A percentile compares a stretch with the other conserved stretches of the same genome.
Evolutionary conservation across 92 coral and sea anemone genomes (phyloP).

Genomic region (Micromussa lordhowensis): DNA sequence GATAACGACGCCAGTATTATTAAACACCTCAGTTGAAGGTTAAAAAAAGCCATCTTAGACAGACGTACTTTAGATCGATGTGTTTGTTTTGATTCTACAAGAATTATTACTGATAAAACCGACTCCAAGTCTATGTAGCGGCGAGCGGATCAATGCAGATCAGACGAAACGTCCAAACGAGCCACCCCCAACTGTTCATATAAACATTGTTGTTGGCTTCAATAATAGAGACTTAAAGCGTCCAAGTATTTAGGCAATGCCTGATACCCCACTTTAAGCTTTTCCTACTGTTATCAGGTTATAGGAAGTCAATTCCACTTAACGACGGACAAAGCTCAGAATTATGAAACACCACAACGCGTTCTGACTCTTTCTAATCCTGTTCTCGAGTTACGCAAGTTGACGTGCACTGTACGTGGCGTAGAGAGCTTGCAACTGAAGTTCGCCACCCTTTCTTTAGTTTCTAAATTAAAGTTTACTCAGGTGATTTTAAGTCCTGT

Average conservation of each 20-base stretch:
- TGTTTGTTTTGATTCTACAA: conserved; percentile 10
- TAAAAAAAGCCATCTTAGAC: neutral
- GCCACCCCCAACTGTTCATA: neutral
- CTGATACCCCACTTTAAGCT: neutral
- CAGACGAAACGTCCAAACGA: neutral
- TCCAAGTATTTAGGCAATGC: neutral
- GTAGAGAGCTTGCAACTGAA: neutral
- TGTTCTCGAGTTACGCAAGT: conserved; percentile 1
- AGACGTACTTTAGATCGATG: neutral
- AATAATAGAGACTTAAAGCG: neutral
- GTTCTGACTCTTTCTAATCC: neutral
- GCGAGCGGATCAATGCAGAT: neutral
- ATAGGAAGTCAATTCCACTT: neutral
- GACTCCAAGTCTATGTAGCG: neutral
- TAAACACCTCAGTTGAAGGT: conserved; percentile 3
- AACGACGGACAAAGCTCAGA: neutral
- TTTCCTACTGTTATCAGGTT: neutral
- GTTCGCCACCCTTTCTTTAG: neutral
- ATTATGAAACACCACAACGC: no score
- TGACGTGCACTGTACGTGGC: neutral
- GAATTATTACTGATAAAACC: neutral
- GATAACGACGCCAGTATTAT: neutral
- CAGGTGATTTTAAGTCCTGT: conserved; percentile 1
- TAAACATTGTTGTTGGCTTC: neutral
- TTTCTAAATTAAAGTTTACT: conserved; percentile 23